Conservation (phyloP, 37 sponge, comb jelly and placozoan genomes). For the Beroe ovata region DNA sequence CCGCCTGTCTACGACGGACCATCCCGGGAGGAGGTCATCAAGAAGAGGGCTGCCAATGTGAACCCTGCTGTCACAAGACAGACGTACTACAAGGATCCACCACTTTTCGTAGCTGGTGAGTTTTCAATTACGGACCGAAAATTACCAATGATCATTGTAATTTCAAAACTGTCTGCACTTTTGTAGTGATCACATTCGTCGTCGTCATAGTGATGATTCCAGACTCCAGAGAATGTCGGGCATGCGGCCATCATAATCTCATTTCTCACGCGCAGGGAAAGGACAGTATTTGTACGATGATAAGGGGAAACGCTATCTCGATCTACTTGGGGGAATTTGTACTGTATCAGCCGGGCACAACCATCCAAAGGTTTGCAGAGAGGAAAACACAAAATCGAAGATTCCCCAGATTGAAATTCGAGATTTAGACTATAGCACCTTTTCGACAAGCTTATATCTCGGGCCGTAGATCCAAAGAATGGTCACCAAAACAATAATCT, state of each 20-base stretch:
- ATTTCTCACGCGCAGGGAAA: not conserved
- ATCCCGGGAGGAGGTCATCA: not conserved
- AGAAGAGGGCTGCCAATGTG: not conserved
- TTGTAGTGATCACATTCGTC: too few species aligned
- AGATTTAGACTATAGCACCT: too few species aligned
- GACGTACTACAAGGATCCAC: conserved; percentile 29
- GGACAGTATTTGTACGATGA: conserved; percentile 89
- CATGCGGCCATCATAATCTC: not conserved
- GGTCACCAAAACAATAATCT: too few species aligned
- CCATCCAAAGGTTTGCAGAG: conserved; percentile 76
- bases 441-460: too few species aligned
- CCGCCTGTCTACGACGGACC: not conserved
- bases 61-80: conserved; percentile 10
- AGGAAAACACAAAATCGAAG: too few species aligned
- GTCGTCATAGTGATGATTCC: not conserved
- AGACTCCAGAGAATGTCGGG: not conserved
- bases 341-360: conserved; percentile 95
- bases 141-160: too few species aligned
- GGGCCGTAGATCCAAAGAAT: too few species aligned
- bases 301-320: conserved; percentile 83
- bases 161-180: too few species aligned
- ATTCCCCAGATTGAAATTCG: too few species aligned
- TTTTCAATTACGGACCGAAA: too few species aligned
- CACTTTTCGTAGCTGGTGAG: conserved; percentile 33
- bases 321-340: conserved; percentile 87